Evolutionary conservation across 2,888 invertebrate species (phyloP), one percentile per base, ranked within the genome.

Genomic region (Cecidostiba fungosa): DNA sequence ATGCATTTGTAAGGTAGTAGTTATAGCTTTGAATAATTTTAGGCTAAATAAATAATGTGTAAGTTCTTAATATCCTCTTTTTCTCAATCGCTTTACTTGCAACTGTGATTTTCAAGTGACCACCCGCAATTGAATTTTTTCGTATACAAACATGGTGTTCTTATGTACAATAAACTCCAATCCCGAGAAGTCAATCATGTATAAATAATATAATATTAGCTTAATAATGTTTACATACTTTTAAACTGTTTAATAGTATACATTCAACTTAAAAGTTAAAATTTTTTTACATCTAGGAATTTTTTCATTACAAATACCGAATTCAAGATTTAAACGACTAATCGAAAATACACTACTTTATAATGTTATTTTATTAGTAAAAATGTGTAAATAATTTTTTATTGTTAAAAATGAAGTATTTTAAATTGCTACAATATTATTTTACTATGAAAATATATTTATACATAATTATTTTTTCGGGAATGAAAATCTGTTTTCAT

Each of bases 111-210:
- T 86, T 84, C 73, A 87, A 85, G 73, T 85, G 82, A 79, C 84
- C 79, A 19, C 54, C 72, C 23, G 59, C 88, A 88, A 88, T 89
- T 90, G 86, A 86, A 81, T 89, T 90, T 86, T 86, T 82, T 86
- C 78, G 76, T 87, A 73, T 85, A 87, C 84, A 87, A 84, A 84
- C n/a, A 77, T 69, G 50, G 74, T 84, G 14, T 77, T 62, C 1
- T 77, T 39, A n/a, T 79, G 70, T 79, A 82, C 69, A 77, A 77
- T 86, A 77, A 14, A 81, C 3, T 54, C 26, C 50, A 73, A 8
- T 72, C 59, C 79, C 74, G 19, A 32, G 43, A 39, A 81, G 82
- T 77, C 72, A 83, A 79, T 83, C 77, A 81, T 86, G 84, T 81
- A 77, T 77, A 26, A 59, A 84, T 66, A 47, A 73, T 36, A 50